phyloP scores from a whole-genome alignment of 2,113 vertebrate species.

The Oenanthe oenanthe region DNA sequence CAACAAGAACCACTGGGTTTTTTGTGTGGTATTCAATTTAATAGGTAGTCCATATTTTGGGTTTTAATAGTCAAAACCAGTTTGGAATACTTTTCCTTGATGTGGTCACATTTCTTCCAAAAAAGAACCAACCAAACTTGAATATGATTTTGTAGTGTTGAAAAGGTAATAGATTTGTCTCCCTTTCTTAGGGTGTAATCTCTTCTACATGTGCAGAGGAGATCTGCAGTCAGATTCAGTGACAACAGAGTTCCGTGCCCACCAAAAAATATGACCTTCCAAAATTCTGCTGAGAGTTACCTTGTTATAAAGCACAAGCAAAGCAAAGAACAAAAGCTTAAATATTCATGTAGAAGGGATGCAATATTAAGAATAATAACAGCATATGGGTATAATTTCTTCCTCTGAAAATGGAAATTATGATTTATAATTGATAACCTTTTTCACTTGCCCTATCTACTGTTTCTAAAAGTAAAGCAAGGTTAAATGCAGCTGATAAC shows the following conservation, averaged over 20 bases:
- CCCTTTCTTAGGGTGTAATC: neutral
- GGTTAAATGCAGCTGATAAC: neutral
- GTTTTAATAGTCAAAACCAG: neutral
- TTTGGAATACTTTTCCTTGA: neutral
- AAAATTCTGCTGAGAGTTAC: neutral
- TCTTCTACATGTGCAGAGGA: neutral
- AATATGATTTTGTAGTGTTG: neutral
- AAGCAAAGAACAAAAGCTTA: neutral
- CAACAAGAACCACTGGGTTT: neutral
- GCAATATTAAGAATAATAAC: neutral
- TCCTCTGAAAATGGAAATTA: neutral
- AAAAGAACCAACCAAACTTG: neutral
- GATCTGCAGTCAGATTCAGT: neutral
- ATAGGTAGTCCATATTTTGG: neutral
- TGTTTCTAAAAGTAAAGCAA: neutral
- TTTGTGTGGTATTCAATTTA: neutral
- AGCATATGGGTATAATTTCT: neutral
- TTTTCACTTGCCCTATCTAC: neutral
- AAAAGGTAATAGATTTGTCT: neutral
- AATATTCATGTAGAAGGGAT: neutral
- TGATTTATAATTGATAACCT: neutral
- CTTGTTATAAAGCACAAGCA: neutral
- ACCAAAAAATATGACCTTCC: rapidly evolving
- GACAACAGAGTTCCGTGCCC: neutral
- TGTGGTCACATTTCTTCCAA: neutral